A percentile compares a stretch with the other conserved stretches of the same genome.
Evolutionary conservation across 2,113 vertebrate genomes (phyloP).

Genomic region (Aythya baeri): DNA sequence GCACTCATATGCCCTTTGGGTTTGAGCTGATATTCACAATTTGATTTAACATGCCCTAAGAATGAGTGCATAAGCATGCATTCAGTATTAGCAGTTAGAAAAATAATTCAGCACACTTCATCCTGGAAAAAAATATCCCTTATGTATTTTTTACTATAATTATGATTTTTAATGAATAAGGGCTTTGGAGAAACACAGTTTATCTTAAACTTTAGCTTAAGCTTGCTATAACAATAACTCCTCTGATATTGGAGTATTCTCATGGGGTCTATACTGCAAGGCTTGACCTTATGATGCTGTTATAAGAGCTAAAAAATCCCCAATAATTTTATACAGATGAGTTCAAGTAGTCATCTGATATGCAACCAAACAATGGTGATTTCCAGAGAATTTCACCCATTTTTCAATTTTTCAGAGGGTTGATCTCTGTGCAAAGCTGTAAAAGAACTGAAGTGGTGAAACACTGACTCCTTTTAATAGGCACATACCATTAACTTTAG

Average conservation of each 20-base stretch:
- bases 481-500: background rate
- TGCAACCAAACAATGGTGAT: background rate
- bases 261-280: fast-evolving
- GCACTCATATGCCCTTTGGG: background rate
- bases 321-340: background rate
- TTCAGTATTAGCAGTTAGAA: background rate
- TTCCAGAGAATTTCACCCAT: background rate
- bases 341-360: background rate
- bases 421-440: background rate
- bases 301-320: background rate
- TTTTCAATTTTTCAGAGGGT: background rate
- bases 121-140: background rate
- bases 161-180: background rate
- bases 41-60: constrained; percentile 10
- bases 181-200: background rate
- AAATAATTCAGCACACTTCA: background rate
- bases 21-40: constrained; percentile 15
- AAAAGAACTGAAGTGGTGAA: background rate
- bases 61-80: background rate
- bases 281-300: background rate
- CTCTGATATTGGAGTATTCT: background rate
- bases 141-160: background rate
- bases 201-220: background rate
- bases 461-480: background rate
- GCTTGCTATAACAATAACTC: background rate